Evolutionary conservation across 2,797 vertebrate genomes (phyloP).

Genomic region (Gymnodraco acuticeps): DNA sequence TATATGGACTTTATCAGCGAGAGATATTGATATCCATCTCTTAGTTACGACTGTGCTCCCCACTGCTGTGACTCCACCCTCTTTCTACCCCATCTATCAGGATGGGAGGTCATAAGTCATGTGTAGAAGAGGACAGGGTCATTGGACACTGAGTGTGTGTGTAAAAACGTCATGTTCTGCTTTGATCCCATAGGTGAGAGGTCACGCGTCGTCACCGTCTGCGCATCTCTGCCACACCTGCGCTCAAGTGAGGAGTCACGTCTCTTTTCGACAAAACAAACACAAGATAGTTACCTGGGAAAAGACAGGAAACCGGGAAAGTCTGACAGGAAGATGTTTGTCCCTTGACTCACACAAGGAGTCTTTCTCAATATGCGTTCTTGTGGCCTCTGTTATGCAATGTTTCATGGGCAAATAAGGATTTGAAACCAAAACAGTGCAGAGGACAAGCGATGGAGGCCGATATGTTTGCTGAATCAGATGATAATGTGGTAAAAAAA

Average conservation of each 20-base stretch:
- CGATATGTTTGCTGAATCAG: no score
- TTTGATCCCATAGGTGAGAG: slow-evolving; percentile 67
- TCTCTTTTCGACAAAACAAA: slow-evolving; percentile 28
- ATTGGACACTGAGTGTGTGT: slow-evolving; percentile 37
- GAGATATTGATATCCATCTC: slow-evolving; percentile 4
- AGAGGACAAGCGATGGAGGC: background rate
- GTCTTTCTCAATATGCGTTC: slow-evolving; percentile 22
- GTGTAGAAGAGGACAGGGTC: slow-evolving; percentile 34
- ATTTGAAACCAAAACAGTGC: slow-evolving; percentile 23
- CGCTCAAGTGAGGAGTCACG: slow-evolving; percentile 20
- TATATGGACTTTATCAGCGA: background rate
- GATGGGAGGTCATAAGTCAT: slow-evolving; percentile 46
- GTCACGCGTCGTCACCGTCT: slow-evolving; percentile 45
- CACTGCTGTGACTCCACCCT: background rate
- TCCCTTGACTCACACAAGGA: slow-evolving; percentile 25
- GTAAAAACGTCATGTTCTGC: slow-evolving; percentile 35
- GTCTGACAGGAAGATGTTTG: slow-evolving; percentile 1
- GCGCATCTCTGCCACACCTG: slow-evolving; percentile 57
- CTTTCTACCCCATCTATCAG: slow-evolving; percentile 32
- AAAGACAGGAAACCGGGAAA: background rate
- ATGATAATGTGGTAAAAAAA: background rate
- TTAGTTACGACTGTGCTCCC: background rate
- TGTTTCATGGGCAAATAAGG: slow-evolving; percentile 13
- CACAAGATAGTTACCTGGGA: background rate
- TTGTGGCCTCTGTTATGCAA: background rate